Base-by-base conservation (phyloP, 2,888 invertebrate genomes). In the Drosophila sordidula region DNA sequence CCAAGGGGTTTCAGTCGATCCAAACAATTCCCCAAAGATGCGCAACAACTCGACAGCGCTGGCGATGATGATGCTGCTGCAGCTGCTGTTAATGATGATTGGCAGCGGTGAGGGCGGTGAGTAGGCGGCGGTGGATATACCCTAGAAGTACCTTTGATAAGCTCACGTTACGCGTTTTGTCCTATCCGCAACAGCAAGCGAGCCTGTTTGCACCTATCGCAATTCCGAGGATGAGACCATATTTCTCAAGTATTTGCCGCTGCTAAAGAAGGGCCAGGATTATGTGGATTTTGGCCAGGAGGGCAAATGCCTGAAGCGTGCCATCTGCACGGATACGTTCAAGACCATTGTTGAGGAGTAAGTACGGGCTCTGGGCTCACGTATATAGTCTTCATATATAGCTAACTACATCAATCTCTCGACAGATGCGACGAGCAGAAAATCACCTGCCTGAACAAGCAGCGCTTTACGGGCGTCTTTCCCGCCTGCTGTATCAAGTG, bases 401-500 rank as follows among this genome's bases (percentile, higher is more conserved):
- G 12, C 29, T 29, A 29, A 29, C 9, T n/a, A 8, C 8, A 9
- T 46, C 2, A 8, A 11, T 1, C 8, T 11, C 32, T 61, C 5
- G 14, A 16, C 64, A 90, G 90, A 6, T 90, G 90, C 51, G 67
- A 75, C 18, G 73, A 84, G 42, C 81, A 81, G 49, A 76, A 75
- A 2, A 78, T 90, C 9, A 90, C 75, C 18, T 91, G 91, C 51
- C 65, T 62, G 22, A 91, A 91, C 58, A 90, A 86, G 55, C 85
- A 89, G 54, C 84, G 86, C 9, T 91, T 69, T 34, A 82, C 83
- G 12, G 91, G 91, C 12, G 91, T 91, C 3, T 91, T 91, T 61
- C 91, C 91, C 0, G 88, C 80, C 42, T 91, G 91, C 56, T 91
- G 91, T 32, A 67, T 91, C 32, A 91, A 91, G 58, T 91, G 91